phyloP scores from a whole-genome alignment of 2,888 invertebrate species.

The Pteria penguin region DNA sequence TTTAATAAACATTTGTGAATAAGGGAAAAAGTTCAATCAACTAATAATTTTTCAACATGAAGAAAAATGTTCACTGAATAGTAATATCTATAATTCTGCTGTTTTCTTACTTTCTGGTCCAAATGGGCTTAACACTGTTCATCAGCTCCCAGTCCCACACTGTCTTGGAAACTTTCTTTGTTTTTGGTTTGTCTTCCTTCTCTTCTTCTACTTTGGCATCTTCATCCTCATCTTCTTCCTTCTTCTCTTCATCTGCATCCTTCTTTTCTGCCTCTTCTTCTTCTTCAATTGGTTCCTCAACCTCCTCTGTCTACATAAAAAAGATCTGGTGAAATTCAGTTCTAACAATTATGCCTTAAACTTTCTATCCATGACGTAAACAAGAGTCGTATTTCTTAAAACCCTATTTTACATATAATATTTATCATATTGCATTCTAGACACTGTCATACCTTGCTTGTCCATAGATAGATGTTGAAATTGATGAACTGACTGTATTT shows the following conservation, averaged over 20 bases:
- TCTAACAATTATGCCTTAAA: no score
- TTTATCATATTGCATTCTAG: no score
- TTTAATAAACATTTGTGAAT: no score
- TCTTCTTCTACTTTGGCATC: slow-evolving; percentile 86
- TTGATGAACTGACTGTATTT: slow-evolving; percentile 99
- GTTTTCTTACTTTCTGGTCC: slow-evolving; percentile 93
- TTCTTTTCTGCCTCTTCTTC: slow-evolving; percentile 73
- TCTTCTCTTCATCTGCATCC: slow-evolving; percentile 71
- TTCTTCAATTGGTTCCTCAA: slow-evolving; percentile 83
- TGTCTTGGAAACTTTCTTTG: slow-evolving; percentile 94
- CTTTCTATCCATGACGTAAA: no score
- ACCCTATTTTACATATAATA: no score
- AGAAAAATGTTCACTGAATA: no score
- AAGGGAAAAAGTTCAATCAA: no score
- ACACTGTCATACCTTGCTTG: slow-evolving; percentile 84
- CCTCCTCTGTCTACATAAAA: slow-evolving; percentile 88
- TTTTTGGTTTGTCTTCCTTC: slow-evolving; percentile 85
- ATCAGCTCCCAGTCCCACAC: slow-evolving; percentile 98
- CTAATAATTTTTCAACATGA: no score
- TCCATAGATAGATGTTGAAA: slow-evolving; percentile 98
- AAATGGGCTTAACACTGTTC: slow-evolving; percentile 98
- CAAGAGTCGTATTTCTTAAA: no score
- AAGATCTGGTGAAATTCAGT: no score
- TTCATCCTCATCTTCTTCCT: slow-evolving; percentile 75
- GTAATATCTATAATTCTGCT: no score